Conservation (phyloP, 1,140 invertebrate genomes). For the Hylaeus volcanicus region DNA sequence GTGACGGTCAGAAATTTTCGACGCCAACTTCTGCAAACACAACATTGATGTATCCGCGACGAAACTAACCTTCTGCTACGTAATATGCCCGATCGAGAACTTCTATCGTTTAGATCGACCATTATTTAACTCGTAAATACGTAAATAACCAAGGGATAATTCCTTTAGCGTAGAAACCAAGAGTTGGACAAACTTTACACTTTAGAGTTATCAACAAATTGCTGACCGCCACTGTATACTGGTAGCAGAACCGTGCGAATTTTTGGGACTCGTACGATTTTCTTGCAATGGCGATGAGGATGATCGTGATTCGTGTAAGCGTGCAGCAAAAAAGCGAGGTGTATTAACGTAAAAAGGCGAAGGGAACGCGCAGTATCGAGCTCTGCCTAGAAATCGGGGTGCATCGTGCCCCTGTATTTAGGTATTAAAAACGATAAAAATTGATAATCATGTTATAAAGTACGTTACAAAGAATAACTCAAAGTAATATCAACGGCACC, state of each 20-base stretch:
- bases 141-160: no score
- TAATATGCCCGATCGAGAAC: no score
- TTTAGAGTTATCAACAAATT: not conserved
- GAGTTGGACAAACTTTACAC: not conserved
- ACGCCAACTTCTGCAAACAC: no score
- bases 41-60: no score
- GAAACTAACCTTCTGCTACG: no score
- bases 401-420: constrained; percentile 76
- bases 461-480: constrained; percentile 72
- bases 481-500: constrained; percentile 67
- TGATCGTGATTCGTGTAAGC: constrained; percentile 41
- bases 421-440: constrained; percentile 77
- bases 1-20: constrained; percentile 7
- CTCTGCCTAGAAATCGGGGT: constrained; percentile 58
- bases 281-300: constrained; percentile 30
- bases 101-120: no score
- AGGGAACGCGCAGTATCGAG: constrained; percentile 31
- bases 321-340: constrained; percentile 57
- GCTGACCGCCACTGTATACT: constrained; percentile 16
- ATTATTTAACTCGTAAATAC: no score
- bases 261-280: constrained; percentile 26
- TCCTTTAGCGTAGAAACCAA: not conserved
- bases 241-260: constrained; percentile 11
- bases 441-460: constrained; percentile 78
- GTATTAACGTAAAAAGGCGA: constrained; percentile 20